Percentiles rank a stretch among this genome's conserved stretches.
phyloP scores from a whole-genome alignment of 2,113 vertebrate genomes.

The Arenaria interpres region DNA sequence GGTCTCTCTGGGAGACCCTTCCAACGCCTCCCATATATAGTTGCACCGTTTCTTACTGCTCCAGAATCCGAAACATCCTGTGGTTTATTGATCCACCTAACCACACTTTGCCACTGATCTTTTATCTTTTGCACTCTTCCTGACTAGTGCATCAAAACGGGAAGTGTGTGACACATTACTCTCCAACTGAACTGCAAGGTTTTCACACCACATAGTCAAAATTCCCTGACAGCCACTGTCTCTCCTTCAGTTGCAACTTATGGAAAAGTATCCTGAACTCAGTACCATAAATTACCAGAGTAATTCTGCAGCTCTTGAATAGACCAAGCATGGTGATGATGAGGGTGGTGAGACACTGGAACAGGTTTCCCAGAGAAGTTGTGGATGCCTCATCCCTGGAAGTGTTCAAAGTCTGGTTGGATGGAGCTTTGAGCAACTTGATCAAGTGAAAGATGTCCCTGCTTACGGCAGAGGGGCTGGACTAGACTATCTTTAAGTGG shows the following conservation, averaged over 20 bases:
- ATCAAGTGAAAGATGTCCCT: not conserved
- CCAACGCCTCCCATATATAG: not conserved
- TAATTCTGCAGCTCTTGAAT: not conserved
- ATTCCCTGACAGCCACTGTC: not conserved
- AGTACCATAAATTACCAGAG: not conserved
- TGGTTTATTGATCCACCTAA: conserved; percentile 66
- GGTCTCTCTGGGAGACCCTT: not conserved
- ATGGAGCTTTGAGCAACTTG: not conserved
- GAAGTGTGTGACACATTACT: conserved; percentile 44
- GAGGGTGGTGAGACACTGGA: not conserved
- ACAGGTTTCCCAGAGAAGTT: not conserved
- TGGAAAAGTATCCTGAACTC: not conserved
- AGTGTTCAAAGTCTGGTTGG: not conserved
- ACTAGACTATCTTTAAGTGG: not conserved
- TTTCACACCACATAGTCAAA: conserved; percentile 30
- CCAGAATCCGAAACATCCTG: conserved; percentile 65
- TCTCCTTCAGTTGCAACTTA: conserved; percentile 17
- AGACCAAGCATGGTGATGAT: not conserved
- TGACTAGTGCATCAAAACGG: conserved; percentile 22
- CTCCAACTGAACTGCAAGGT: conserved; percentile 31
- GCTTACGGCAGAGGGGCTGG: not conserved
- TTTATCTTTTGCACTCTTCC: conserved; percentile 48
- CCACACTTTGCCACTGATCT: conserved; percentile 47
- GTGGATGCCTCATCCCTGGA: not conserved
- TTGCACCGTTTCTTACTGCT: conserved; percentile 16